A percentile compares a stretch with the other conserved stretches of the same genome.
These are phyloP conservation scores for Drosophila subsilvestris DNA, from an alignment of 2,888 invertebrate species.

Conservation along the genomic window DNA sequence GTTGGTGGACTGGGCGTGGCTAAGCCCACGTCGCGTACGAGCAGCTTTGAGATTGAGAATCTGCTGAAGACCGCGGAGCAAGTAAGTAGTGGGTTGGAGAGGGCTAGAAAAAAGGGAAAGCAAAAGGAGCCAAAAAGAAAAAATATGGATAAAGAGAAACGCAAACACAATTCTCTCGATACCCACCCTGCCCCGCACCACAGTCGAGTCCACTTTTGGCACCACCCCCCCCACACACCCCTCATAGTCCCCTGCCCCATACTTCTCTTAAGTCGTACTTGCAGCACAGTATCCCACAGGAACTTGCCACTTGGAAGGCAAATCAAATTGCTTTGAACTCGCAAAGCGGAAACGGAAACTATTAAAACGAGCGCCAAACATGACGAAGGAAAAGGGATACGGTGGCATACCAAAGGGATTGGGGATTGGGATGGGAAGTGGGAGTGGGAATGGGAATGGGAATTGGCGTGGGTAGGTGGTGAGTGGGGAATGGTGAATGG, in stretches of 20 bases:
- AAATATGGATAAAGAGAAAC: slow-evolving; percentile 54
- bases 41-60: slow-evolving; percentile 98
- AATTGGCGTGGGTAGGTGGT: not conserved
- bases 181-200: slow-evolving; percentile 16
- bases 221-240: slow-evolving; percentile 2
- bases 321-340: slow-evolving; percentile 77
- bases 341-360: slow-evolving; percentile 78
- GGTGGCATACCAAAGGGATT: not conserved
- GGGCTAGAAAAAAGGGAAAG: slow-evolving; percentile 14
- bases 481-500: slow-evolving; percentile 7
- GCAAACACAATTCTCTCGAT: slow-evolving; percentile 62
- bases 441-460: not conserved
- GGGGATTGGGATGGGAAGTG: not conserved
- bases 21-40: slow-evolving; percentile 92
- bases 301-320: slow-evolving; percentile 76
- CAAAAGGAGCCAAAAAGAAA: not conserved
- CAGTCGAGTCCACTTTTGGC: not conserved
- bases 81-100: slow-evolving; percentile 84
- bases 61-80: slow-evolving; percentile 89
- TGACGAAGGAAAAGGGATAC: slow-evolving; percentile 17
- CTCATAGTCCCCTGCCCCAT: not conserved
- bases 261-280: not conserved
- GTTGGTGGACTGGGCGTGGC: slow-evolving; percentile 60
- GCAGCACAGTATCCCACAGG: slow-evolving; percentile 45
- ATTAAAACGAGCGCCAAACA: slow-evolving; percentile 80